Evolutionary conservation across 2,888 invertebrate genomes (phyloP).

Genomic region (Smittia aterrima): DNA sequence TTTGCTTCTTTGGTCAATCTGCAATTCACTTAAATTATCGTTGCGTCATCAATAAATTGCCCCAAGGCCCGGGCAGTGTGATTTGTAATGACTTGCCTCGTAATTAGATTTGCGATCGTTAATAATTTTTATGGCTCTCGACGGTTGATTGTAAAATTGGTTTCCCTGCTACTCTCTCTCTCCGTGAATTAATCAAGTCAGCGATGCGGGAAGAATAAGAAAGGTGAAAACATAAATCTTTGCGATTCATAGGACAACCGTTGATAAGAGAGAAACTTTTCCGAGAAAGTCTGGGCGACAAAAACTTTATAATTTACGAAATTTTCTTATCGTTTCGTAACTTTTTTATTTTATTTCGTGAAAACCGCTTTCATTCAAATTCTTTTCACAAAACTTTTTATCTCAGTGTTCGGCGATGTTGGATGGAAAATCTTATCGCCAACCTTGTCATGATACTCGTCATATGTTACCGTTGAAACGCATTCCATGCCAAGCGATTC

Average conservation of each 20-base stretch:
- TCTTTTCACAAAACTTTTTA: slow-evolving; percentile 35
- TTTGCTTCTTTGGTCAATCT: not conserved
- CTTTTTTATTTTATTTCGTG: too few species aligned
- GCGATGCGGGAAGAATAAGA: slow-evolving; percentile 11
- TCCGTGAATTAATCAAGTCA: slow-evolving; percentile 28
- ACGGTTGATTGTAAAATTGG: slow-evolving; percentile 28
- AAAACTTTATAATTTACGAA: not conserved
- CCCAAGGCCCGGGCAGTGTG: not conserved
- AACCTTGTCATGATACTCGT: slow-evolving; percentile 32
- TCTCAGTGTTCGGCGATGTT: slow-evolving; percentile 8
- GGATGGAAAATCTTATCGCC: slow-evolving; percentile 21
- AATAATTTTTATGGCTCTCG: slow-evolving; percentile 34
- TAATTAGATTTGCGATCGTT: slow-evolving; percentile 36
- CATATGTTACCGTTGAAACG: slow-evolving; percentile 29
- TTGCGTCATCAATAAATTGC: slow-evolving; percentile 28
- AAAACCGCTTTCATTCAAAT: not conserved
- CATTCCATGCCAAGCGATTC: slow-evolving; percentile 23
- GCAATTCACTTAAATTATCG: slow-evolving; percentile 32
- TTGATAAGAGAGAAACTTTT: not conserved
- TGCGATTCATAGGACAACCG: not conserved
- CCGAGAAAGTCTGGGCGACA: not conserved
- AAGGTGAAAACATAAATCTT: not conserved
- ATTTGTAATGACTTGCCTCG: not conserved
- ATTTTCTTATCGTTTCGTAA: not conserved
- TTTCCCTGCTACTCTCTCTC: not conserved